These are phyloP conservation scores for Erythrolamprus reginae DNA, from an alignment of 2,113 vertebrate species.

Conservation along the genomic window DNA sequence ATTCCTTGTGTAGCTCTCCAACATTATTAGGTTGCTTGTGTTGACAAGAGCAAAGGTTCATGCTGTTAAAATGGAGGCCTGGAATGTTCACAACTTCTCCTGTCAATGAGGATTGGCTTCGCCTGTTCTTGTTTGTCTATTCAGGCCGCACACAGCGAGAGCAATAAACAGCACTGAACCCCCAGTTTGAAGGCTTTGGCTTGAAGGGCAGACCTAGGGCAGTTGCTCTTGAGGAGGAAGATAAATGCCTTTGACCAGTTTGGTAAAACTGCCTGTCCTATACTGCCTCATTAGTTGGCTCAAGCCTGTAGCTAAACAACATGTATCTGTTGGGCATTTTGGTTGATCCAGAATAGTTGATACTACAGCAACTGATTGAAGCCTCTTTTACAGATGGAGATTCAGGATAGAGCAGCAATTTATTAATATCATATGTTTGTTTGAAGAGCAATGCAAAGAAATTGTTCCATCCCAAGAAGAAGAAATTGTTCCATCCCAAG, in stretches of 20 bases:
- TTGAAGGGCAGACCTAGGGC: background rate
- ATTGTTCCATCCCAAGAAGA: background rate
- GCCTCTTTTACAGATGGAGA: slow-evolving; percentile 35
- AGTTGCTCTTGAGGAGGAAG: slow-evolving; percentile 36
- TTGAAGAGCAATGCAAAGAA: slow-evolving; percentile 27
- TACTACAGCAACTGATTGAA: slow-evolving; percentile 20
- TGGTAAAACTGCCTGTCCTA: slow-evolving; percentile 41
- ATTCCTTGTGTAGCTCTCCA: background rate
- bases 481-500: background rate
- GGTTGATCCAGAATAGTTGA: slow-evolving; percentile 45
- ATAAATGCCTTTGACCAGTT: slow-evolving; percentile 39
- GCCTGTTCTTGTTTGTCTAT: slow-evolving; percentile 14
- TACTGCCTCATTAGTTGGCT: slow-evolving; percentile 42
- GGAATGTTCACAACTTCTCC: slow-evolving; percentile 1
- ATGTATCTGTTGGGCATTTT: slow-evolving; percentile 9
- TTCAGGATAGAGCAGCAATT: slow-evolving; percentile 26
- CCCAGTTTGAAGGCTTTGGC: fast-evolving
- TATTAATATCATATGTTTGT: slow-evolving; percentile 49
- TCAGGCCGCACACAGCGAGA: slow-evolving; percentile 51
- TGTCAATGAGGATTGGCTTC: background rate
- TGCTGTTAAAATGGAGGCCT: slow-evolving; percentile 40
- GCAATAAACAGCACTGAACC: background rate
- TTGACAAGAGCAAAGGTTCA: slow-evolving; percentile 30
- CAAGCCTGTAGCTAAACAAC: slow-evolving; percentile 25
- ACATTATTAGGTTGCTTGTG: slow-evolving; percentile 23